phyloP scores from a whole-genome alignment of 92 coral and sea anemone genomes.

The Epizoanthus illoricatus region DNA sequence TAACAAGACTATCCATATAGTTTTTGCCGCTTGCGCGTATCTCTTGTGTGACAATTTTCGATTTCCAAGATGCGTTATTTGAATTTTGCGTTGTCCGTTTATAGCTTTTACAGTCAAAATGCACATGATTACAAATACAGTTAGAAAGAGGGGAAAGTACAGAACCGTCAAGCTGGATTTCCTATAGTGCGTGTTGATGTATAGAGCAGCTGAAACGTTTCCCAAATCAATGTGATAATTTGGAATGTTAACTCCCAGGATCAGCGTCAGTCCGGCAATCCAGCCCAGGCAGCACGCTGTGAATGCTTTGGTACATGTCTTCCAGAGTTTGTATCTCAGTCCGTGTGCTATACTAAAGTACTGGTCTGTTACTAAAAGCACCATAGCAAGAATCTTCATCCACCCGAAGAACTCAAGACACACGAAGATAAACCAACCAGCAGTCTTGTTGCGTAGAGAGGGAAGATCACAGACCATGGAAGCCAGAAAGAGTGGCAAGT shows the following conservation, averaged over 20 bases:
- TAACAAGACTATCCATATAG: neutral
- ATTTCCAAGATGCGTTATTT: neutral
- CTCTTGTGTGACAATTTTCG: neutral
- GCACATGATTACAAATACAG: neutral
- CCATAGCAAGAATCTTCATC: too few species aligned
- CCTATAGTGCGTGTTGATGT: neutral
- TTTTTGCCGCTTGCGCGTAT: neutral
- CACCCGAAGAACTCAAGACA: too few species aligned
- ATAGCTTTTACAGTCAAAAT: neutral
- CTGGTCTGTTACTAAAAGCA: too few species aligned
- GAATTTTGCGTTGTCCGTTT: neutral
- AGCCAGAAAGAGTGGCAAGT: neutral
- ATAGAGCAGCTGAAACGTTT: too few species aligned
- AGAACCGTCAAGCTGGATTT: neutral
- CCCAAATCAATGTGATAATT: too few species aligned
- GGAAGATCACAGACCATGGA: neutral
- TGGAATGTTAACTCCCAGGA: too few species aligned
- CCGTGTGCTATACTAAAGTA: neutral
- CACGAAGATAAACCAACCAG: neutral
- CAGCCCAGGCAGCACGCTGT: too few species aligned
- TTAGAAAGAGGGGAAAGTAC: neutral
- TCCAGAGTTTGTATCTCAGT: neutral
- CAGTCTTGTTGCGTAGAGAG: neutral
- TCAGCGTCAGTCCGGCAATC: too few species aligned
- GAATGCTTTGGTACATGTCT: neutral